Percentiles rank a stretch among this genome's conserved stretches.
These are phyloP conservation scores for Electrona antarctica DNA, from an alignment of 2,113 vertebrate genomes.

Conservation along the genomic window DNA sequence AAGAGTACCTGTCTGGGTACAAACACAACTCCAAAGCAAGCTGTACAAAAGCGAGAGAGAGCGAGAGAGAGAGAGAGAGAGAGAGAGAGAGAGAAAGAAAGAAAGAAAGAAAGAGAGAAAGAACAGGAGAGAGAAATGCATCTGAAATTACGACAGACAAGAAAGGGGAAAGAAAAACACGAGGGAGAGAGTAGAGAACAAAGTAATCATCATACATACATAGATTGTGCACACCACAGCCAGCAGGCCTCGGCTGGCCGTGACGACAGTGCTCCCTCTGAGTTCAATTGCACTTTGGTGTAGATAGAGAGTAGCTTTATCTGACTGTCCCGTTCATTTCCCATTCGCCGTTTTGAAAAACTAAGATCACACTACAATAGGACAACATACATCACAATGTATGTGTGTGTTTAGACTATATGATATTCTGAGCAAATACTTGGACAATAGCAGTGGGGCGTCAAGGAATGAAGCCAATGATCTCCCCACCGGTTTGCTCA, in stretches of 20 bases:
- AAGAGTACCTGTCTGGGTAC: constrained; percentile 82
- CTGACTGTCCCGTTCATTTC: constrained; percentile 37
- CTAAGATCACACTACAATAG: neutral
- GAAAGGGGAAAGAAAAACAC: constrained; percentile 30
- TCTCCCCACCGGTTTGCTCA: too few species aligned
- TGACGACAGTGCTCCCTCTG: constrained; percentile 73
- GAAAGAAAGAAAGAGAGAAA: constrained; percentile 24
- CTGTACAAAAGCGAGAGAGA: constrained; percentile 63
- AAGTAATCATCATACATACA: constrained; percentile 56
- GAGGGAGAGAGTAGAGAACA: constrained; percentile 44
- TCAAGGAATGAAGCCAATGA: neutral
- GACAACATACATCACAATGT: constrained; percentile 2
- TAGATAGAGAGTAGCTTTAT: constrained; percentile 61
- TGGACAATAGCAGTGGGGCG: constrained; percentile 1
- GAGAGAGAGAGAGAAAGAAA: constrained; percentile 42
- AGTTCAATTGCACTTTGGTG: constrained; percentile 74
- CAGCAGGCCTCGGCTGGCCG: constrained; percentile 49
- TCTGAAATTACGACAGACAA: constrained; percentile 51
- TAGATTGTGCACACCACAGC: constrained; percentile 58
- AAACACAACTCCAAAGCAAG: constrained; percentile 78
- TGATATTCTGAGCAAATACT: constrained; percentile 9
- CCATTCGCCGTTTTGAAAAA: constrained; percentile 24
- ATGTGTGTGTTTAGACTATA: constrained; percentile 2
- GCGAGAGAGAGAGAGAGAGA: constrained; percentile 16
- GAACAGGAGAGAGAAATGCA: constrained; percentile 21